Evolutionary conservation across 1,140 invertebrate genomes (phyloP), one percentile per base, ranked within the genome.

Genomic region (Drosophila truncata): DNA sequence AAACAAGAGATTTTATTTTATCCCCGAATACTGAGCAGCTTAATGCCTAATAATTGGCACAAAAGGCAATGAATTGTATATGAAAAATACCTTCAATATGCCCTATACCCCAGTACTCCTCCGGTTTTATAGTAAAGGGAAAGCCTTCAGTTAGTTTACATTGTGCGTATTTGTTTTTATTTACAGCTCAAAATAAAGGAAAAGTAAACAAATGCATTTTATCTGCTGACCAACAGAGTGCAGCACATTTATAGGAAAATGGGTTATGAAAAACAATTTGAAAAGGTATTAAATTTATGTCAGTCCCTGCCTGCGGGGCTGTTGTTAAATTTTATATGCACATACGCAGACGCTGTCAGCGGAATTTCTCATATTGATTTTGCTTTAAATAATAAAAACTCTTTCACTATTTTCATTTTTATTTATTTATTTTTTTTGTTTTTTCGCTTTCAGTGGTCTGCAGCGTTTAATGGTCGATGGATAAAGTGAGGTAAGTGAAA

Each of bases 231-330:
- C 64, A 72, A 50, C 78, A 81, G 78, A 74, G 82, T 86, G 47
- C 60, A 62, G 29, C 60, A 47, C 61, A 70, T 84, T 66, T 76
- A 62, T 54, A 52, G 57, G 37, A 52, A 62, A 80, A 71, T 80
- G 65, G 64, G 49, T 70, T 83, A 69, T 83, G 70, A 69, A 83
- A 78, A 73, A 73, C 55, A 82, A 77, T 83, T 85, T 77, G 63
- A 80, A 84, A 85, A 78, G 54, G 69, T 77, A 87, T 79, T 78
- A 82, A 86, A 85, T 86, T 78, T 66, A 79, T 87, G 79, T 82
- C 74, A 66, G 46, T 54, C 49, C 23, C 54, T 29, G 67, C 61
- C 62, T 29, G 29, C 39, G 52, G 75, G 71, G 64, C 59, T 49
- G 54, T 33, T 47, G 41, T 61, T 69, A 79, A 88, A 74, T 88